Conservation (phyloP, 2,888 invertebrate genomes). For the Cephus spinipes region DNA sequence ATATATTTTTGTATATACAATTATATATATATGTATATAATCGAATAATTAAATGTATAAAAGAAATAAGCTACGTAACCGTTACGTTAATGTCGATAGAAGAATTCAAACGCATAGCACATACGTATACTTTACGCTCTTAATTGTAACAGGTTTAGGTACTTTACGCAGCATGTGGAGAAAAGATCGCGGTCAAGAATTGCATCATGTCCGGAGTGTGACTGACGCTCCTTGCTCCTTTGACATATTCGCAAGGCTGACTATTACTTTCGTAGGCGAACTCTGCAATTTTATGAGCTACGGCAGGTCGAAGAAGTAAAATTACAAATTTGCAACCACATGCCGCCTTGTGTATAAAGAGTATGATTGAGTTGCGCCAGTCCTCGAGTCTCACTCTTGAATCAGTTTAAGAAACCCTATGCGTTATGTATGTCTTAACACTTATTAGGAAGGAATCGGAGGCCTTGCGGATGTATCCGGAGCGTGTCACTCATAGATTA, state of each 20-base stretch:
- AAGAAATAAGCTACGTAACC: constrained; percentile 29
- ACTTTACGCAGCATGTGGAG: constrained; percentile 32
- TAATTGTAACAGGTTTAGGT: constrained; percentile 25
- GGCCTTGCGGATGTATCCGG: constrained; percentile 14
- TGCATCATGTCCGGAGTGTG: constrained; percentile 9
- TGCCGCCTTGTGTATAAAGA: no score
- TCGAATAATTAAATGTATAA: constrained; percentile 34
- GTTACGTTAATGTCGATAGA: constrained; percentile 29
- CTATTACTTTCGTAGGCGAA: no score
- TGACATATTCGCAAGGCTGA: no score
- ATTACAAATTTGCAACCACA: no score
- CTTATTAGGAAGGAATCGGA: constrained; percentile 43
- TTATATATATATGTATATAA: constrained; percentile 30
- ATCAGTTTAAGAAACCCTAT: constrained; percentile 35
- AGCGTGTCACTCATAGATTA: background rate
- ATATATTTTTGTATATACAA: constrained; percentile 28
- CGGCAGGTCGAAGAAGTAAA: no score
- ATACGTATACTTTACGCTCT: background rate
- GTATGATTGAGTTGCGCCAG: no score
- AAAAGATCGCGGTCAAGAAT: constrained; percentile 24
- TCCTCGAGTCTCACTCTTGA: background rate
- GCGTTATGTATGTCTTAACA: constrained; percentile 35
- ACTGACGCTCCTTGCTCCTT: no score
- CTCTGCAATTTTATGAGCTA: no score
- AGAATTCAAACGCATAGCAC: constrained; percentile 33